phyloP scores from a whole-genome alignment of 2,113 vertebrate genomes.

The Perognathus longimembris region DNA sequence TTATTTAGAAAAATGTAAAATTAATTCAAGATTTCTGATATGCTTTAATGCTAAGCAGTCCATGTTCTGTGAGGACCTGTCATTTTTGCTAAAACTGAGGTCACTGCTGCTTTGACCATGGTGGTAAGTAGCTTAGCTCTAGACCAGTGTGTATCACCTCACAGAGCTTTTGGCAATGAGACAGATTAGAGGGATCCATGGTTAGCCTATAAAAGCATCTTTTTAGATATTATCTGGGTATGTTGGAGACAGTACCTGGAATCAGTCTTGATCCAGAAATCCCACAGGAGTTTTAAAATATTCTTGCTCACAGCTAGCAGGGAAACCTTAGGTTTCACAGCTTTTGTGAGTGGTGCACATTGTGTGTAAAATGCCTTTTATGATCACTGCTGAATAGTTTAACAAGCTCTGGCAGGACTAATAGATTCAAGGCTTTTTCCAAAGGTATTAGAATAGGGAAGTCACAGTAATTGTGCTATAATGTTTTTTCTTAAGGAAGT shows the following conservation, averaged over 20 bases:
- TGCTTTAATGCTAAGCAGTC: not conserved
- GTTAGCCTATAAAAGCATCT: not conserved
- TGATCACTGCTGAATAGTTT: not conserved
- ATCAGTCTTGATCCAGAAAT: constrained; percentile 50
- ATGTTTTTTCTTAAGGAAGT: not conserved
- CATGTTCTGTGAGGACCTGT: no score
- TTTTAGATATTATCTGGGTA: not conserved
- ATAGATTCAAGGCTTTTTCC: not conserved
- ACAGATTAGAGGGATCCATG: not conserved
- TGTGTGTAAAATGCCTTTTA: constrained; percentile 44
- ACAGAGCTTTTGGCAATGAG: not conserved
- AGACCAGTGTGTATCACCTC: not conserved
- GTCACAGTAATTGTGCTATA: constrained; percentile 1
- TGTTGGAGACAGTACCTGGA: constrained; percentile 1
- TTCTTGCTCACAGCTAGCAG: not conserved
- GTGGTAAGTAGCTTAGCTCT: not conserved
- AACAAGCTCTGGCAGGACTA: constrained; percentile 22
- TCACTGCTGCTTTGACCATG: not conserved
- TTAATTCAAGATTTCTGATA: not conserved
- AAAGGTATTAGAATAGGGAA: constrained; percentile 22
- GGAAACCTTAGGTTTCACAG: not conserved
- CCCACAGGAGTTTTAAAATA: constrained; percentile 43
- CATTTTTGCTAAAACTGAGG: not conserved
- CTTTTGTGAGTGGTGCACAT: not conserved
- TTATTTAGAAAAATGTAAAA: constrained; percentile 6